Conservation (phyloP, 2,113 vertebrate species). For the Typhlomys cinereus region DNA sequence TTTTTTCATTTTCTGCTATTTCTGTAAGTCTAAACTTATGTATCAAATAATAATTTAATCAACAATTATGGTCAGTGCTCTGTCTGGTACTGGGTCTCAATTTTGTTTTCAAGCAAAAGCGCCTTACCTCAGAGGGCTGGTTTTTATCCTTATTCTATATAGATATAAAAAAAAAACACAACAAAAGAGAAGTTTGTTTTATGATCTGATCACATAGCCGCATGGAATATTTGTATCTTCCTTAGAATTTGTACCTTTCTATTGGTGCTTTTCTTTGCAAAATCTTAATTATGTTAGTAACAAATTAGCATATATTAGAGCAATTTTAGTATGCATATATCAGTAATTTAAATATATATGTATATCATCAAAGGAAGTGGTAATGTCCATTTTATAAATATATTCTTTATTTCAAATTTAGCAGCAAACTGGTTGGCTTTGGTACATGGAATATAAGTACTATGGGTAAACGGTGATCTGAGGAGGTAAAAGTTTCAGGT, state of each 20-base stretch:
- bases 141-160: background rate
- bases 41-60: background rate
- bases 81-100: background rate
- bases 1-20: background rate
- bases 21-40: background rate
- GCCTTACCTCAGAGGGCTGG: background rate
- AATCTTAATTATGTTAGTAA: background rate
- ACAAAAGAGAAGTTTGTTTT: background rate
- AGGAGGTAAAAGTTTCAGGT: background rate
- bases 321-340: no score
- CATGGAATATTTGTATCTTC: background rate
- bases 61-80: background rate
- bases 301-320: no score
- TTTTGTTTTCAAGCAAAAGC: background rate
- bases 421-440: no score
- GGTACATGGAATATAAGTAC: no score
- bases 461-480: background rate
- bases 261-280: background rate
- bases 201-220: background rate
- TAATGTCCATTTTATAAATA: no score
- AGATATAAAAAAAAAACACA: background rate
- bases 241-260: background rate
- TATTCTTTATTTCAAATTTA: no score
- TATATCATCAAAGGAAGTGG: background rate
- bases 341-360: no score